These are phyloP conservation scores for Pholis gunnellus DNA, from an alignment of 2,113 vertebrate genomes.

Conservation along the genomic window DNA sequence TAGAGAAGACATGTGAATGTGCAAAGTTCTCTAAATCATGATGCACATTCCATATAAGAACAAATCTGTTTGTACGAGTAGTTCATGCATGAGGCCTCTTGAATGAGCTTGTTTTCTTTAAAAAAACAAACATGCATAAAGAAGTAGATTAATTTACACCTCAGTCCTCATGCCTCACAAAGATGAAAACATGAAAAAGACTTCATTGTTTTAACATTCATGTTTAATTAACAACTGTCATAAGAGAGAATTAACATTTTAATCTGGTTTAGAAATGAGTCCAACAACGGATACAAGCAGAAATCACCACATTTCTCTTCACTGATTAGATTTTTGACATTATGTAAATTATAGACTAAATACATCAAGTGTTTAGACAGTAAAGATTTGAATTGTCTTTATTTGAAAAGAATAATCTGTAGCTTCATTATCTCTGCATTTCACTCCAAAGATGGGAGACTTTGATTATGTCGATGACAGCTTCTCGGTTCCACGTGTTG, in stretches of 20 bases:
- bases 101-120: not conserved
- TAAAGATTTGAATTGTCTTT: not conserved
- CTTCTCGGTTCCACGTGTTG: not conserved
- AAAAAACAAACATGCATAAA: not conserved
- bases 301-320: slow-evolving; percentile 3
- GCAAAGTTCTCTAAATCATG: not conserved
- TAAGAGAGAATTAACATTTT: not conserved
- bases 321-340: not conserved
- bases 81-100: not conserved
- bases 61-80: not conserved
- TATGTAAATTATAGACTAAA: not conserved
- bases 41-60: not conserved
- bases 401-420: not conserved
- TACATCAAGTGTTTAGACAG: not conserved
- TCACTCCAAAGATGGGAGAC: not conserved
- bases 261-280: not conserved
- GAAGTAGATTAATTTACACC: not conserved
- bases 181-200: not conserved
- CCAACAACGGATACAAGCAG: not conserved
- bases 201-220: not conserved
- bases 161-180: not conserved
- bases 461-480: not conserved
- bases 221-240: not conserved
- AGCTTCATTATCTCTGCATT: not conserved
- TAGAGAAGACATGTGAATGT: not conserved